Percentiles rank a stretch among this genome's conserved stretches.
phyloP scores from a whole-genome alignment of 2,888 invertebrate species.

The Arrhopalites spinosus region DNA sequence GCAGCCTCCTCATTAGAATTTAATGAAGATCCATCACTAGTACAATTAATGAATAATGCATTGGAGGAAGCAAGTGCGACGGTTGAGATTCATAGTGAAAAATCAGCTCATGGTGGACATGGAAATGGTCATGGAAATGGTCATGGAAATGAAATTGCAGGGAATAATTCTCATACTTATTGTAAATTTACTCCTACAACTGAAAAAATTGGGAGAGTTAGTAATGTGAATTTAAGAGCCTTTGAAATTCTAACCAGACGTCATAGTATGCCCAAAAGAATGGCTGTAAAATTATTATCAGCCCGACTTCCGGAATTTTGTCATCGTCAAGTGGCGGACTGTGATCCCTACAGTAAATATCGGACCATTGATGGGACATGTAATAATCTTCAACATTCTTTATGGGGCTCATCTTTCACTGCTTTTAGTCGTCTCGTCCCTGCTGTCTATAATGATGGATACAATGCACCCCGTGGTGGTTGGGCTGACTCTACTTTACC shows the following conservation, averaged over 20 bases:
- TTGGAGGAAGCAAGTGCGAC: slow-evolving; percentile 25
- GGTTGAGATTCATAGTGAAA: slow-evolving; percentile 25
- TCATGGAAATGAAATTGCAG: slow-evolving; percentile 10
- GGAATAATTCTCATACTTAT: slow-evolving; percentile 46
- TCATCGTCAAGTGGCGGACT: slow-evolving; percentile 24
- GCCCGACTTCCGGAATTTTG: slow-evolving; percentile 33
- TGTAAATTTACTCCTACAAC: slow-evolving; percentile 55
- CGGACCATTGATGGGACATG: slow-evolving; percentile 54
- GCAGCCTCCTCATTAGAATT: not conserved
- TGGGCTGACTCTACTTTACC: slow-evolving; percentile 52
- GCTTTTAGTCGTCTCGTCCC: slow-evolving; percentile 53
- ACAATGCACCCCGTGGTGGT: slow-evolving; percentile 55
- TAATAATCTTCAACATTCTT: slow-evolving; percentile 51
- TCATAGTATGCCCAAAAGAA: slow-evolving; percentile 28
- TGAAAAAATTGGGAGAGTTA: slow-evolving; percentile 52
- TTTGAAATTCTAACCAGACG: slow-evolving; percentile 52
- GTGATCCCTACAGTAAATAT: slow-evolving; percentile 46
- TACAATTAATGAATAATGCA: slow-evolving; percentile 18
- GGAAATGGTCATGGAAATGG: not conserved
- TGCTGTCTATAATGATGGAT: slow-evolving; percentile 53
- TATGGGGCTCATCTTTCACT: slow-evolving; percentile 52
- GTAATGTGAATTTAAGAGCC: slow-evolving; percentile 52
- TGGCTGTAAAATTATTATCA: slow-evolving; percentile 28
- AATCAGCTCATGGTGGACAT: not conserved
- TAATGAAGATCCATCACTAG: slow-evolving; percentile 23